Percentiles rank a stretch among this genome's conserved stretches.
Evolutionary conservation across 2,113 vertebrate genomes (phyloP).

Genomic region (Rhea pennata): DNA sequence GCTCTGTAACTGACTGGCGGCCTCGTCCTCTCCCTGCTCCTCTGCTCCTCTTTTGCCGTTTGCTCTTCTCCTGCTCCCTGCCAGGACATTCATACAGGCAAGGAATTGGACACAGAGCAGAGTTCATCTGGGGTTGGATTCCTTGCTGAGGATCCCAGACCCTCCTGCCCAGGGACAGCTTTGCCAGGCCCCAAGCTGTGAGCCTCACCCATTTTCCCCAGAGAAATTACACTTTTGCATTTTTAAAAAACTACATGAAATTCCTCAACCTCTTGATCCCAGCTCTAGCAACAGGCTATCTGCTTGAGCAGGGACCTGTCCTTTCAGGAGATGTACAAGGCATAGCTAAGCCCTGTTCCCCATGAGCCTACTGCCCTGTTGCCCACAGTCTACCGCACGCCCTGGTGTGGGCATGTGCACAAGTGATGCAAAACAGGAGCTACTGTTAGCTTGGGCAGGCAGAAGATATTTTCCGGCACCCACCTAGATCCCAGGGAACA

Average conservation of each 20-base stretch:
- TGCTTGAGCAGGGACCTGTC: neutral
- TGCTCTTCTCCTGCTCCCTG: slow-evolving; percentile 54
- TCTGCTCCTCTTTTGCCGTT: slow-evolving; percentile 36
- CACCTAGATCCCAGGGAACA: neutral
- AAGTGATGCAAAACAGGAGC: too few relatives aligned
- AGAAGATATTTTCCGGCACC: neutral
- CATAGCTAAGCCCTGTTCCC: neutral
- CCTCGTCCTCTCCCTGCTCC: neutral
- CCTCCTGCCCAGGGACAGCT: neutral
- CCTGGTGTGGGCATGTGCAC: too few relatives aligned
- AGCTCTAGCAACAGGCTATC: neutral
- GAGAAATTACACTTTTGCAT: neutral
- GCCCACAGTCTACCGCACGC: neutral
- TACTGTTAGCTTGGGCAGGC: too few relatives aligned
- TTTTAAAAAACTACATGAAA: too few relatives aligned
- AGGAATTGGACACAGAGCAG: neutral
- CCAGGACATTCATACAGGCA: neutral
- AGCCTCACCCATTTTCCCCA: fast-evolving
- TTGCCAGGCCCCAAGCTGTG: neutral
- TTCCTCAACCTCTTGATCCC: fast-evolving
- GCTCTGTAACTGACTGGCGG: neutral
- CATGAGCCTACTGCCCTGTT: neutral
- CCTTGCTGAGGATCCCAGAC: neutral
- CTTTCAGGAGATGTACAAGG: neutral
- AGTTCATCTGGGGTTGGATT: neutral